Percentiles rank a stretch among this genome's conserved stretches.
phyloP scores from a whole-genome alignment of 2,888 invertebrate genomes.

The Latrodectus elegans region DNA sequence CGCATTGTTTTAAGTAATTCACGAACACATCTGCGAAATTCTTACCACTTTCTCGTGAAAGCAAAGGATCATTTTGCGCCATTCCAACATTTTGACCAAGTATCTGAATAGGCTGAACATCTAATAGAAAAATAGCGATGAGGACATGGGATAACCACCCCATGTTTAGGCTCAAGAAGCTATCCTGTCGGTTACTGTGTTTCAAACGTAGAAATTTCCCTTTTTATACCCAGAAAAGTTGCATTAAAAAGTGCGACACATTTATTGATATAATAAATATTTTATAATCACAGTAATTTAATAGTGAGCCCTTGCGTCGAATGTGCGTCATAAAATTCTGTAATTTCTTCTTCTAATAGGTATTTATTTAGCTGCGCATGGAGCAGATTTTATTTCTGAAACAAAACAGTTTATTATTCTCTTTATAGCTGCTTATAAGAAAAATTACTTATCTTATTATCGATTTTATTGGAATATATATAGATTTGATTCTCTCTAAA shows the following conservation, averaged over 20 bases:
- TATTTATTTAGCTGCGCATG: not conserved
- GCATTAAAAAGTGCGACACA: not conserved
- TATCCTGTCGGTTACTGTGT: not conserved
- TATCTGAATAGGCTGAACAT: not conserved
- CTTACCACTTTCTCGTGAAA: not conserved
- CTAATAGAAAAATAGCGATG: slow-evolving; percentile 3
- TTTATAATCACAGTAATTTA: not conserved
- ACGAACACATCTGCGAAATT: slow-evolving; percentile 27
- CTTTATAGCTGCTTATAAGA: too few relatives aligned
- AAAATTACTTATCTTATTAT: too few relatives aligned
- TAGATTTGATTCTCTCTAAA: too few relatives aligned
- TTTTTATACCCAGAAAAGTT: not conserved
- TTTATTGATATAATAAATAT: not conserved
- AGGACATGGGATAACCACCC: slow-evolving; percentile 1
- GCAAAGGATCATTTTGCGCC: slow-evolving; percentile 35
- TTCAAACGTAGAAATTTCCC: too few relatives aligned
- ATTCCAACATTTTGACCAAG: slow-evolving; percentile 4
- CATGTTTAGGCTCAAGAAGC: not conserved
- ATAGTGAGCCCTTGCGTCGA: not conserved
- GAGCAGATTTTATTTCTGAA: too few relatives aligned
- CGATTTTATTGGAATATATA: too few relatives aligned
- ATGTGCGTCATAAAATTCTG: too few relatives aligned
- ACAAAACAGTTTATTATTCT: too few relatives aligned
- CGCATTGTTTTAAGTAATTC: slow-evolving; percentile 10
- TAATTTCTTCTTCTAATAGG: not conserved